Evolutionary conservation across 2,113 vertebrate genomes (phyloP).

Genomic region (Pelodiscus sinensis): DNA sequence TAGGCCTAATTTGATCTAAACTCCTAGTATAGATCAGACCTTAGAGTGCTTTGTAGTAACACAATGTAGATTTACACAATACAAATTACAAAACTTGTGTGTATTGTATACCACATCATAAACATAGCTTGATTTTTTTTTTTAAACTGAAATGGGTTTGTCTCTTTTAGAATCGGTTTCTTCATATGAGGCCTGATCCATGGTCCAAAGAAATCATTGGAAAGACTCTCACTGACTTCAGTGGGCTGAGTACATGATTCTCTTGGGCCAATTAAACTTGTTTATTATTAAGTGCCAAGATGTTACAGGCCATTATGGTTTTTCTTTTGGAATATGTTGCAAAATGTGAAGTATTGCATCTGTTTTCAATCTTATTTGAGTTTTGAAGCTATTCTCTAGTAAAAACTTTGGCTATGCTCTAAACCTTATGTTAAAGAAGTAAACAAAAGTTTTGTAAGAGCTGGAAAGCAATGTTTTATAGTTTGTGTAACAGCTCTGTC

Average conservation of each 20-base stretch:
- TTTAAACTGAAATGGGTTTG: background rate
- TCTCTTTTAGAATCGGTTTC: background rate
- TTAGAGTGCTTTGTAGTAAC: background rate
- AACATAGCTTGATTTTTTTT: background rate
- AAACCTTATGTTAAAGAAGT: background rate
- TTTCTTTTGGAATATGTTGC: conserved; percentile 11
- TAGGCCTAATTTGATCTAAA: too few species aligned
- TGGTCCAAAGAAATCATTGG: background rate
- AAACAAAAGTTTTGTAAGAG: background rate
- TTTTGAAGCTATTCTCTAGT: conserved; percentile 3
- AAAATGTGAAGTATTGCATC: conserved; percentile 34
- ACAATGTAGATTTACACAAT: background rate
- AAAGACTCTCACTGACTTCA: background rate
- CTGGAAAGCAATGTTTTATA: background rate
- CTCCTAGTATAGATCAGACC: too few species aligned
- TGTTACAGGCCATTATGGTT: background rate
- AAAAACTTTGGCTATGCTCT: background rate
- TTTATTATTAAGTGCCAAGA: conserved; percentile 6
- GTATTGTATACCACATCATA: background rate
- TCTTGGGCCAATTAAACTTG: background rate
- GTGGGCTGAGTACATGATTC: background rate
- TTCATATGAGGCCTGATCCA: background rate
- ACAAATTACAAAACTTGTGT: background rate
- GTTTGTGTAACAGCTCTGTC: background rate
- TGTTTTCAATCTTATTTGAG: conserved; percentile 30